Percentiles rank a stretch among this genome's conserved stretches.
phyloP scores from a whole-genome alignment of 1,140 invertebrate species.

The Euura saliciscinereae region DNA sequence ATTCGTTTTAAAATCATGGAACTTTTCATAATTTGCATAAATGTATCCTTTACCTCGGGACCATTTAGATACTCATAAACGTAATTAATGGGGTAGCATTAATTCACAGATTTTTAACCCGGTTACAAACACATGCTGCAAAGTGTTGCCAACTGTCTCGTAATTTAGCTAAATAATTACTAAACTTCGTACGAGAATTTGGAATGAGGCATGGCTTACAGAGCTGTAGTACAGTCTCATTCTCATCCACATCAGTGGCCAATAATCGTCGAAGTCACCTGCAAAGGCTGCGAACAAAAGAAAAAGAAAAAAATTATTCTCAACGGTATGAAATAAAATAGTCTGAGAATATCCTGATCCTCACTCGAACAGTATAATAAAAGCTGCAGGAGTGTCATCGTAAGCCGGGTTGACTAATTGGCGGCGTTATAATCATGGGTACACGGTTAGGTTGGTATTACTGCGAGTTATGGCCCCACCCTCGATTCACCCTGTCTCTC shows the following conservation, averaged over 20 bases:
- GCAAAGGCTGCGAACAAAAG: neutral
- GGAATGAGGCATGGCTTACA: neutral
- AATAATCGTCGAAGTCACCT: neutral
- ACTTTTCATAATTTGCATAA: slow-evolving; percentile 13
- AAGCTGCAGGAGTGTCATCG: slow-evolving; percentile 39
- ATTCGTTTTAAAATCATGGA: neutral
- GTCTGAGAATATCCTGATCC: neutral
- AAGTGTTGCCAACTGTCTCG: slow-evolving; percentile 52
- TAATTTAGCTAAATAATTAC: slow-evolving; percentile 61
- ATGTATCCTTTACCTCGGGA: slow-evolving; percentile 26
- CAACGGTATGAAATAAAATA: neutral
- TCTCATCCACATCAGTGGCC: neutral
- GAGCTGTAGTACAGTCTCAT: neutral
- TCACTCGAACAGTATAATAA: neutral
- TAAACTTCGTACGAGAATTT: slow-evolving; percentile 43
- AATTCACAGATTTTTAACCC: slow-evolving; percentile 55
- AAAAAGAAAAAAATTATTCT: neutral
- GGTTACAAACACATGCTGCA: slow-evolving; percentile 52
- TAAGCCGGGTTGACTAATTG: slow-evolving; percentile 63
- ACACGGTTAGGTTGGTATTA: slow-evolving; percentile 62
- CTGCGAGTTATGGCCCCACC: slow-evolving; percentile 58
- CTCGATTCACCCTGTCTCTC: slow-evolving; percentile 20
- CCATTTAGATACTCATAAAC: slow-evolving; percentile 57
- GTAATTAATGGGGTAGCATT: slow-evolving; percentile 57
- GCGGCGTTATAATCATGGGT: slow-evolving; percentile 61